Evolutionary conservation across 2,113 vertebrate species (phyloP), one percentile per base, ranked within the genome.

Genomic region (Anthoscopus minutus): DNA sequence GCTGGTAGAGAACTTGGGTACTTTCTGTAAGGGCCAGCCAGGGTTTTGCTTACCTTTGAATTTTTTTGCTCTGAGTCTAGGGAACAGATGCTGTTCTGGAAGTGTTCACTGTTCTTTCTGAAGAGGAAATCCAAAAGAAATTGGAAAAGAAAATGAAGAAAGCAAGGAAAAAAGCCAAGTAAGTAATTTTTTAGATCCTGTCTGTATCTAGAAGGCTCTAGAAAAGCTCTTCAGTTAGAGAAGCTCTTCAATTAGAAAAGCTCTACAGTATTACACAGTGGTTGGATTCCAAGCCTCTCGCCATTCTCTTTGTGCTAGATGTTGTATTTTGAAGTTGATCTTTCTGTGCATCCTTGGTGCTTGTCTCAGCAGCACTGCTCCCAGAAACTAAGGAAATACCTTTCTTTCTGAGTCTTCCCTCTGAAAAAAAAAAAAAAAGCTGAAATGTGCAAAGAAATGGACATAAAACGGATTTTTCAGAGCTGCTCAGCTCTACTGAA

Each of bases 81-180:
- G 99, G 99, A 90, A 98, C 98, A 10, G 98, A 98, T 51, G 93
- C 97, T 24, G 94, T 98, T 33, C 97, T 99, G 93, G 99, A 99
- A 97, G 96, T 99, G 35, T 99, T 99, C 95, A 97, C 94, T 40
- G 96, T 99, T 48, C 98, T 99, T 96, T 98, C 98, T n/a, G 97
- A 98, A 86, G 98, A 98, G 7, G 99, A 99, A 89, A 86, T 99
- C 88, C 94, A 96, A 91, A 98, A 97, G 96, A 99, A 98, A 94
- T 98, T 99, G 97, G 98, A 97, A 42, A 99, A 97, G 96, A 99
- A 99, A 97, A 74, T 97, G 85, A 99, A 99, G 94, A 99, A 98
- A 96, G 99, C 98, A 66, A 98, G 97, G 90, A 99, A 99, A 97
- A 99, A 98, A 97, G 98, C 98, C 53, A 98, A 91, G 98, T 99